These are phyloP conservation scores for Pantherophis guttatus DNA, from an alignment of 2,113 vertebrate species.

Conservation along the genomic window DNA sequence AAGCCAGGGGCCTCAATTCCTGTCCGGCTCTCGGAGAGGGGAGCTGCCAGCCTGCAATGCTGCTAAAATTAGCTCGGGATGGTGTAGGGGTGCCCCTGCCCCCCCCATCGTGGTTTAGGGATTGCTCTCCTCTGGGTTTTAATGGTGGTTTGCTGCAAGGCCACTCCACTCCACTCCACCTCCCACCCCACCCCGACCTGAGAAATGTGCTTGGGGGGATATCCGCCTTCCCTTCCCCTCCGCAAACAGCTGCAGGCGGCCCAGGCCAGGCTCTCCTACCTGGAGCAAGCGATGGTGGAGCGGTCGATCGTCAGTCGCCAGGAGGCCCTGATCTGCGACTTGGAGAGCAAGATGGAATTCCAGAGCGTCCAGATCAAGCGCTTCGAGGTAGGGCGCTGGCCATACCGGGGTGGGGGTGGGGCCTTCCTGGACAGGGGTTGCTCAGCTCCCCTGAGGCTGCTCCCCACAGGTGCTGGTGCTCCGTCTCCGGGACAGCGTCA, in stretches of 20 bases:
- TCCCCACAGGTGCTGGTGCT: conserved; percentile 83
- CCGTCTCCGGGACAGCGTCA: conserved; percentile 88
- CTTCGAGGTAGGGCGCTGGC: conserved; percentile 79
- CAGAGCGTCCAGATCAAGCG: conserved; percentile 93
- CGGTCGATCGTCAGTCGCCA: conserved; percentile 91
- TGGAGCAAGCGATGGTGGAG: conserved; percentile 86
- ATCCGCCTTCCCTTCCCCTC: not conserved
- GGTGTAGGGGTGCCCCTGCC: not conserved
- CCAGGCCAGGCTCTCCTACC: conserved; percentile 67
- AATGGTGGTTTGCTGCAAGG: not conserved
- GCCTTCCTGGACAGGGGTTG: not conserved
- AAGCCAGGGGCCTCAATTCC: not conserved
- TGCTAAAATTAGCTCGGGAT: not conserved
- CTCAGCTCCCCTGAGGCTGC: not conserved
- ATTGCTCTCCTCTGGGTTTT: not conserved
- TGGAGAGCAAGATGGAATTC: conserved; percentile 93
- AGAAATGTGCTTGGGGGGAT: no score
- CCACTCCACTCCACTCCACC: not conserved
- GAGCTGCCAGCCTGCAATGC: not conserved
- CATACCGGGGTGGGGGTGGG: fast-evolving
- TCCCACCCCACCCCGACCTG: not conserved
- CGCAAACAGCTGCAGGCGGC: conserved; percentile 77
- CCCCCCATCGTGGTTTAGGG: not conserved
- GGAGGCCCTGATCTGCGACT: conserved; percentile 87
- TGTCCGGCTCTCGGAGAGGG: not conserved